Evolutionary conservation across 2,113 vertebrate species (phyloP).

Genomic region (Dendrocopos noguchii): DNA sequence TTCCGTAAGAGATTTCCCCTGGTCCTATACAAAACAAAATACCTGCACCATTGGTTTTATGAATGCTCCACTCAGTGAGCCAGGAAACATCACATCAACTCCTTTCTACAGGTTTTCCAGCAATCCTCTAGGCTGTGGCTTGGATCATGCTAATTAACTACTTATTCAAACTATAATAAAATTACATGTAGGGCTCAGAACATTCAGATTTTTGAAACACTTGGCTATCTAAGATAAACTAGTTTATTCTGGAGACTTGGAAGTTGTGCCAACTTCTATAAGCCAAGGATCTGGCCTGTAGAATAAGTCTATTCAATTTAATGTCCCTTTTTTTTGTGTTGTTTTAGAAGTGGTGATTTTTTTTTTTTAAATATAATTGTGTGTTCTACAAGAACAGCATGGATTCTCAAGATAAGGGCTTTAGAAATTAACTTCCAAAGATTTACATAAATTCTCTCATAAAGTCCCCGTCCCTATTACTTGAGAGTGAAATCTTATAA

Average conservation of each 20-base stretch:
- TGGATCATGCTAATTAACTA: background rate
- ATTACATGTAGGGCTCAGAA: background rate
- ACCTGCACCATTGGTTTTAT: background rate
- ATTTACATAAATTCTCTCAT: slow-evolving; percentile 62
- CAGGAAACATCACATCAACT: background rate
- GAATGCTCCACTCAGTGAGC: background rate
- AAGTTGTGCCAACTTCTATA: background rate
- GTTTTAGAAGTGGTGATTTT: background rate
- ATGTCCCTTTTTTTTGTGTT: background rate
- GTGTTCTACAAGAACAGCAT: slow-evolving; percentile 34
- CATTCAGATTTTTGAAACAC: background rate
- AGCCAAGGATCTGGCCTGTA: background rate
- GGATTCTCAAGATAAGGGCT: background rate
- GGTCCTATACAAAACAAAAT: background rate
- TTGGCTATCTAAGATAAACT: background rate
- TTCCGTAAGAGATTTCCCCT: background rate
- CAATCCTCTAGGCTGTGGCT: background rate
- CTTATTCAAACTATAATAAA: background rate
- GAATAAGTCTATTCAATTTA: background rate
- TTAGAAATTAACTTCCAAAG: slow-evolving; percentile 66
- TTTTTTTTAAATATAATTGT: background rate
- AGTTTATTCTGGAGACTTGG: background rate
- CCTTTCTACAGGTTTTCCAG: background rate
- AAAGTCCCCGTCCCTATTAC: background rate
- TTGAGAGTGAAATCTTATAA: slow-evolving; percentile 6